These are phyloP conservation scores for Climacteris rufus DNA, from an alignment of 2,113 vertebrate species.

Conservation along the genomic window DNA sequence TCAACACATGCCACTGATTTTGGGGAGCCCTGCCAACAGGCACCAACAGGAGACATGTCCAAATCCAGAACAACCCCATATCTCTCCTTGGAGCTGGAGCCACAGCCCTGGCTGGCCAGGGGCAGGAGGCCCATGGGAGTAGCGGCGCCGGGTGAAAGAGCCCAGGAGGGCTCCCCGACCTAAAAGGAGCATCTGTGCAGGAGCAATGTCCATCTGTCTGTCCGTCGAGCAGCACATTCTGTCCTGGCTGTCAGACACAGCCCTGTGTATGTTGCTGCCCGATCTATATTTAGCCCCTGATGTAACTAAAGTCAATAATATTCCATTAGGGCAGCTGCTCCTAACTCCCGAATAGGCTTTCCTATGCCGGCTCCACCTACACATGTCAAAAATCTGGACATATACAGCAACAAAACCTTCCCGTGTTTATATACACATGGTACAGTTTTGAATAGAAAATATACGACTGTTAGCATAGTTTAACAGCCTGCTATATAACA, in stretches of 20 bases:
- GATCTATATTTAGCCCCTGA: constrained; percentile 70
- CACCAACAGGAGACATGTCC: rapidly evolving
- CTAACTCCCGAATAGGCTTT: constrained; percentile 35
- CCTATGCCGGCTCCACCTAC: neutral
- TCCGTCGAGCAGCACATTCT: constrained; percentile 27
- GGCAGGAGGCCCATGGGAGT: rapidly evolving
- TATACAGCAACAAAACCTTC: constrained; percentile 29
- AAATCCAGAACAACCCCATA: neutral
- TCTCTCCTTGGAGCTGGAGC: neutral
- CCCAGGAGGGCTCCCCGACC: neutral
- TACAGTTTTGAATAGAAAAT: constrained; percentile 43
- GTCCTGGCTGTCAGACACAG: constrained; percentile 21
- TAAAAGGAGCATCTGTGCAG: neutral
- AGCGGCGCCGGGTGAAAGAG: rapidly evolving
- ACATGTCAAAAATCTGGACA: constrained; percentile 21
- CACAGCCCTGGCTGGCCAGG: neutral
- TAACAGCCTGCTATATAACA: constrained; percentile 15
- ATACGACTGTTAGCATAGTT: constrained; percentile 19
- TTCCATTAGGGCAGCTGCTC: constrained; percentile 59
- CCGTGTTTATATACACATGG: constrained; percentile 27
- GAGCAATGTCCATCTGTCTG: neutral
- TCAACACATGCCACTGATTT: neutral
- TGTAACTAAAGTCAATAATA: constrained; percentile 67
- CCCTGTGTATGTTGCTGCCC: neutral
- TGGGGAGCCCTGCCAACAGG: neutral